phyloP scores from a whole-genome alignment of 1,140 invertebrate genomes.

The Macrosteles quadrilineatus region DNA sequence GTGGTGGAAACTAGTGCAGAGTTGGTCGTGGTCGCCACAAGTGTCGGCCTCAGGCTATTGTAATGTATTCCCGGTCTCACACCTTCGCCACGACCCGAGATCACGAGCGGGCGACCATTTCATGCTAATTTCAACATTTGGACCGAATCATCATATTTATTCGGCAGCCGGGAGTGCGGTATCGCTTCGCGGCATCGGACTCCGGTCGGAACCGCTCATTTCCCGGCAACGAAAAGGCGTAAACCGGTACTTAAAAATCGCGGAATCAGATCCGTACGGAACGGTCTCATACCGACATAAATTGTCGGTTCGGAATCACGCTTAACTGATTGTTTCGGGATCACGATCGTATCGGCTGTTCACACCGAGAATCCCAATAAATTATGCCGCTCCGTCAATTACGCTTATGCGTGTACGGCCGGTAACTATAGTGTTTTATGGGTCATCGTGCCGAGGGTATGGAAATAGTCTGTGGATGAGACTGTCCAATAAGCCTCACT shows the following conservation, averaged over 20 bases:
- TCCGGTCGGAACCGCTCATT: slow-evolving; percentile 18
- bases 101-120: slow-evolving; percentile 22
- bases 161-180: slow-evolving; percentile 18
- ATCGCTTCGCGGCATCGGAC: slow-evolving; percentile 18
- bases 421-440: slow-evolving; percentile 16
- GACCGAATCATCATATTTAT: slow-evolving; percentile 30
- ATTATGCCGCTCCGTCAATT: slow-evolving; percentile 3
- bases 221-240: slow-evolving; percentile 4
- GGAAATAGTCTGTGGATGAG: too few relatives aligned
- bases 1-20: too few relatives aligned
- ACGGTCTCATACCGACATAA: not conserved
- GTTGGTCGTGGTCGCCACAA: not conserved
- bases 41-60: not conserved
- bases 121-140: slow-evolving; percentile 32
- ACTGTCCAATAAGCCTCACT: too few relatives aligned
- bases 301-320: slow-evolving; percentile 8
- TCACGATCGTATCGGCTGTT: slow-evolving; percentile 7
- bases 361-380: slow-evolving; percentile 8
- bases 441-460: not conserved
- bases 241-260: slow-evolving; percentile 5
- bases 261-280: slow-evolving; percentile 13
- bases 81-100: not conserved
- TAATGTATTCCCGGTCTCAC: slow-evolving; percentile 25
- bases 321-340: slow-evolving; percentile 12
- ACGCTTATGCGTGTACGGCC: not conserved